Evolutionary conservation across 2,113 vertebrate genomes (phyloP).

Genomic region (Ptyas mucosa): DNA sequence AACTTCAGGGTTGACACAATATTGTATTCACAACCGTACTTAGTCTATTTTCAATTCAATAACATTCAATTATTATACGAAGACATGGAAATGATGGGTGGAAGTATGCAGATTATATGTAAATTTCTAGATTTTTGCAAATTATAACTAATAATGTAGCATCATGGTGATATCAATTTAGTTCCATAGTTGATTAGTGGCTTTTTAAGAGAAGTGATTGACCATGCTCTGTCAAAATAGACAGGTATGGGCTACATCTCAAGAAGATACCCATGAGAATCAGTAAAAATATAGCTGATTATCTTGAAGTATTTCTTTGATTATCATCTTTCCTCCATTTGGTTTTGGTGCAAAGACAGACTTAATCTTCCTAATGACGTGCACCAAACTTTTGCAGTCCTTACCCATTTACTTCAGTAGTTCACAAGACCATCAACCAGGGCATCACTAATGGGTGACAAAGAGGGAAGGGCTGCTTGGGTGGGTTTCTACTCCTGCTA

Average conservation of each 20-base stretch:
- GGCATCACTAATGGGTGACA: neutral
- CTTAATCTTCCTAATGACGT: neutral
- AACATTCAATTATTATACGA: neutral
- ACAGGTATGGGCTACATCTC: neutral
- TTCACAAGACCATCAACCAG: neutral
- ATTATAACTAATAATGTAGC: neutral
- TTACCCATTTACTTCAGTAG: neutral
- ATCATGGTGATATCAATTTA: neutral
- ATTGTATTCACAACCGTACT: neutral
- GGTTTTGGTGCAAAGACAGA: neutral
- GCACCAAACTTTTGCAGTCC: neutral
- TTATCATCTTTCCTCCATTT: neutral
- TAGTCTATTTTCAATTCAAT: neutral
- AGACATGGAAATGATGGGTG: neutral
- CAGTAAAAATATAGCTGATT: neutral
- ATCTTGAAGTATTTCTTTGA: neutral
- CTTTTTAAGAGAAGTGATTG: neutral
- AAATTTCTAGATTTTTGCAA: neutral
- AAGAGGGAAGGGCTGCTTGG: neutral
- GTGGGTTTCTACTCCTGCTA: neutral
- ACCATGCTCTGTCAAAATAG: neutral
- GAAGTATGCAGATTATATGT: neutral
- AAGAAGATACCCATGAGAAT: neutral
- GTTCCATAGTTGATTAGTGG: neutral
- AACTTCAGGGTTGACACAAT: neutral